Conservation (phyloP, 1,140 invertebrate genomes). For the Oscheius sp. region DNA sequence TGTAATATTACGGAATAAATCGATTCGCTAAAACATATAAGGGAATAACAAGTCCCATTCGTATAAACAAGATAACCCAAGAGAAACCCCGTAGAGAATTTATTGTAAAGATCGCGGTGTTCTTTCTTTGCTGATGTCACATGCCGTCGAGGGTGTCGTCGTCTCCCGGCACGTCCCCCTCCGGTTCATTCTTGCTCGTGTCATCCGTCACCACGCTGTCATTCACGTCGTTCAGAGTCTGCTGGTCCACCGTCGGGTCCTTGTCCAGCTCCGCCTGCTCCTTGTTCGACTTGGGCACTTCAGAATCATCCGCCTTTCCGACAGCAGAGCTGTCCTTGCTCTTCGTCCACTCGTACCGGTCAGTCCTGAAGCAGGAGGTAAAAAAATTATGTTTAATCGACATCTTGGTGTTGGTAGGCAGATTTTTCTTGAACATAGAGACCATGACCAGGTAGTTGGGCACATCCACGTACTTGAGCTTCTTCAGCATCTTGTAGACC, state of each 20-base stretch:
- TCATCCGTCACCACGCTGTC: slow-evolving; percentile 81
- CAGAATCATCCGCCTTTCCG: neutral
- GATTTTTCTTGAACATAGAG: slow-evolving; percentile 32
- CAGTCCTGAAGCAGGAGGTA: slow-evolving; percentile 35
- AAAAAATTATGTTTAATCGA: too few species aligned
- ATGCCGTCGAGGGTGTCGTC: neutral
- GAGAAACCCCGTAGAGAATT: too few species aligned
- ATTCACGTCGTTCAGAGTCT: slow-evolving; percentile 44
- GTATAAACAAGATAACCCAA: too few species aligned
- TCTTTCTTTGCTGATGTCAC: too few species aligned
- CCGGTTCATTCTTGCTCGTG: neutral
- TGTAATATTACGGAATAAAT: too few species aligned
- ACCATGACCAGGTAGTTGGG: slow-evolving; percentile 38
- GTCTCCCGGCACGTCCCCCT: neutral
- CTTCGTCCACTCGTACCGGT: slow-evolving; percentile 47
- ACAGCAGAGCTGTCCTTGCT: neutral
- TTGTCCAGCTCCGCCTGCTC: slow-evolving; percentile 3
- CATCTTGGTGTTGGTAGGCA: slow-evolving; percentile 13
- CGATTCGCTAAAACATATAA: too few species aligned
- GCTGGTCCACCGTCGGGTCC: slow-evolving; percentile 29
- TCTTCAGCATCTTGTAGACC: slow-evolving; percentile 38
- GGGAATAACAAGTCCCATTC: too few species aligned
- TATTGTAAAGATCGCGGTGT: too few species aligned
- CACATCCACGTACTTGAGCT: slow-evolving; percentile 42
- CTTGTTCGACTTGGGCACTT: slow-evolving; percentile 21